Conservation (phyloP, 2,888 invertebrate genomes). For the Acanthosepion lycidas region DNA sequence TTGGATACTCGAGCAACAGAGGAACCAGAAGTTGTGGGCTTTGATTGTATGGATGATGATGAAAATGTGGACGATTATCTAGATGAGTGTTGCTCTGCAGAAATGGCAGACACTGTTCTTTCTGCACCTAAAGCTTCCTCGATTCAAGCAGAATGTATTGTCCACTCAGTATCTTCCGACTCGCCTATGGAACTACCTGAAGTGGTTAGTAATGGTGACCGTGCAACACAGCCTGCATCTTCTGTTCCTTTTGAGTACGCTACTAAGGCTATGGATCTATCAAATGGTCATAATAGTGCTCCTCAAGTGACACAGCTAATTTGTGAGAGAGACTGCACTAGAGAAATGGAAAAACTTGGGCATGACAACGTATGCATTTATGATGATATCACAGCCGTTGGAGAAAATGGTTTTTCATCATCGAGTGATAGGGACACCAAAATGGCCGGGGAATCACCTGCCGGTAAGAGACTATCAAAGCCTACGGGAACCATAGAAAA, state of each 20-base stretch:
- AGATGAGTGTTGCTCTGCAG: slow-evolving; percentile 49
- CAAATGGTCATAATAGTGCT: slow-evolving; percentile 36
- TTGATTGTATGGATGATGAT: slow-evolving; percentile 53
- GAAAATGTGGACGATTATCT: slow-evolving; percentile 61
- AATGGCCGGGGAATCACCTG: background rate
- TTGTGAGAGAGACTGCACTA: background rate
- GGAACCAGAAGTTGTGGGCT: slow-evolving; percentile 49
- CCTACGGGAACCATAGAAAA: slow-evolving; percentile 38
- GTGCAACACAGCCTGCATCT: background rate
- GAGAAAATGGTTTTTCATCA: slow-evolving; percentile 1
- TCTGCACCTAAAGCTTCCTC: background rate
- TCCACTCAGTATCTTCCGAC: slow-evolving; percentile 1
- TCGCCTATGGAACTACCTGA: slow-evolving; percentile 40
- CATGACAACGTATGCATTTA: background rate
- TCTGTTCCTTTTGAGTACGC: background rate
- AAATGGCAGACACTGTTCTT: background rate
- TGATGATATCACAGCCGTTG: background rate
- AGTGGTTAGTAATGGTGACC: background rate
- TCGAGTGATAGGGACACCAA: background rate
- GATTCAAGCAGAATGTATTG: slow-evolving; percentile 23
- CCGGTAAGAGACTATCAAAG: background rate
- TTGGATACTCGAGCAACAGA: background rate
- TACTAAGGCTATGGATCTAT: slow-evolving; percentile 39
- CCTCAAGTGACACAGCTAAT: background rate
- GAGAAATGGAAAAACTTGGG: background rate